Conservation (phyloP, 2,797 vertebrate genomes). For the Apogon hyalosoma region DNA sequence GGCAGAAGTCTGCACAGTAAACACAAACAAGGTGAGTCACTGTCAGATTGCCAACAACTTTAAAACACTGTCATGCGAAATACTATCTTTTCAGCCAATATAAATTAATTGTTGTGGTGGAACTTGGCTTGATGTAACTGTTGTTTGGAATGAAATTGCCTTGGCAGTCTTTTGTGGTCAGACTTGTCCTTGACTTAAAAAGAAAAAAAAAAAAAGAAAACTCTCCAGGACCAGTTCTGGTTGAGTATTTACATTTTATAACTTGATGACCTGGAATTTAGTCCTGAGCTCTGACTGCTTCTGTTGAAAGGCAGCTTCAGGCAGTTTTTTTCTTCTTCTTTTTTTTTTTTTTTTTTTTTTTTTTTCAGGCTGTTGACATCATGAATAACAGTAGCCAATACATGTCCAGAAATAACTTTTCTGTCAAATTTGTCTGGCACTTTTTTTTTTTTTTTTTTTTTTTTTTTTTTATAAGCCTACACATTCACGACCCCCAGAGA, state of each 20-base stretch:
- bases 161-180: slow-evolving; percentile 1
- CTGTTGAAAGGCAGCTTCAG: not conserved
- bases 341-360: not conserved
- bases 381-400: not conserved
- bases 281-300: not conserved
- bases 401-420: not conserved
- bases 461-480: too few species aligned
- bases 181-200: slow-evolving; percentile 6
- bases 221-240: not conserved
- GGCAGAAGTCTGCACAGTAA: slow-evolving; percentile 5
- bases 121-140: not conserved
- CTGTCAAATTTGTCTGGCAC: too few species aligned
- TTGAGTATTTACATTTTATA: slow-evolving; percentile 1
- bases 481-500: not conserved
- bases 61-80: not conserved
- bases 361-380: not conserved
- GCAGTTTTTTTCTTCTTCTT: not conserved
- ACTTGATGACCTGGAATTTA: slow-evolving; percentile 10
- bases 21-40: not conserved
- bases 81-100: not conserved
- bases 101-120: not conserved
- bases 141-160: slow-evolving; percentile 4
- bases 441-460: too few species aligned
- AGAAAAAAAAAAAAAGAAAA: not conserved
- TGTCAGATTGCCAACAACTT: slow-evolving; percentile 7